phyloP scores from a whole-genome alignment of 2,113 vertebrate species.

The Nesospiza acunhae region DNA sequence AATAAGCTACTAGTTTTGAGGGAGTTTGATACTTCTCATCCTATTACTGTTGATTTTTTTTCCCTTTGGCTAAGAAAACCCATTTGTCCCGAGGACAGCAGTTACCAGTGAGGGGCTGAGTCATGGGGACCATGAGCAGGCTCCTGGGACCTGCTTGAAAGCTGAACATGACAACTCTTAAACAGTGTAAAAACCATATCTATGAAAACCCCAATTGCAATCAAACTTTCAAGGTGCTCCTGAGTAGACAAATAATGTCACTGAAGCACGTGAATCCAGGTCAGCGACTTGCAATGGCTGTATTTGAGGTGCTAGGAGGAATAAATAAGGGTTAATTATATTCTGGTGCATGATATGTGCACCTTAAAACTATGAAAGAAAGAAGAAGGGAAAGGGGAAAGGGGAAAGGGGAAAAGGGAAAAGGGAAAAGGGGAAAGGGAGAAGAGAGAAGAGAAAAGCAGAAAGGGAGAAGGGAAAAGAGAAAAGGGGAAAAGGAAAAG shows the following conservation, averaged over 20 bases:
- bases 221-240: not conserved
- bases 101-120: not conserved
- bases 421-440: not conserved
- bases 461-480: not conserved
- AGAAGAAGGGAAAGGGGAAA: too few species aligned
- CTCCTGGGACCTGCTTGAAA: not conserved
- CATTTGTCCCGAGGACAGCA: not conserved
- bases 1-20: not conserved
- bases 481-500: too few species aligned
- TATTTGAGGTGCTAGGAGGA: not conserved
- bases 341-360: not conserved
- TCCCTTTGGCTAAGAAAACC: accelerated
- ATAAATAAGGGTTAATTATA: not conserved
- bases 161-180: not conserved
- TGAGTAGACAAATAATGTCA: not conserved
- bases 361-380: not conserved
- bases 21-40: not conserved
- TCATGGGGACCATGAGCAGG: not conserved
- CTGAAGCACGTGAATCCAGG: not conserved
- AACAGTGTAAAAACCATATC: not conserved
- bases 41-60: not conserved
- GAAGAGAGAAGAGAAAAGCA: too few species aligned
- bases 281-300: not conserved
- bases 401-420: too few species aligned
- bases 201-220: not conserved